Conservation (phyloP, 2,797 vertebrate genomes). For the Phoebastria nigripes region DNA sequence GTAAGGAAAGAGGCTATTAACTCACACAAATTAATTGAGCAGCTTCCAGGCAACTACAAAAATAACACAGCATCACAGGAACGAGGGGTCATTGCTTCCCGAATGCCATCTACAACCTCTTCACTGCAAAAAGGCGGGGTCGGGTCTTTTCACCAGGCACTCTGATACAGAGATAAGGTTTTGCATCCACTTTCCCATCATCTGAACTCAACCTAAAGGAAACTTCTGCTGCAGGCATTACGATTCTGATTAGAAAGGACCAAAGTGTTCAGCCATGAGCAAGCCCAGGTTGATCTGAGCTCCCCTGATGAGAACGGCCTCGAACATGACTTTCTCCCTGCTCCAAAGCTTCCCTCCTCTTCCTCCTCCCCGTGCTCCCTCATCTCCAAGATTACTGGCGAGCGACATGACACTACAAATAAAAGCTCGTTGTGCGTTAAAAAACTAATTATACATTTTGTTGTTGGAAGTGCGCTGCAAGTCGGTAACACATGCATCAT, state of each 20-base stretch:
- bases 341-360: not conserved
- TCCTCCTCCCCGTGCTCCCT: not conserved
- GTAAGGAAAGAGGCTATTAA: too few species aligned
- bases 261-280: not conserved
- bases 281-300: not conserved
- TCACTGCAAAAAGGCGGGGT: rapidly evolving
- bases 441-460: not conserved
- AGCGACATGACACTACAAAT: not conserved
- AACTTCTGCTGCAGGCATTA: not conserved
- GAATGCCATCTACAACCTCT: not conserved
- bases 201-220: not conserved
- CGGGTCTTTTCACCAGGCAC: not conserved
- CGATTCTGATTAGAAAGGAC: too few species aligned
- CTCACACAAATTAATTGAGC: not conserved
- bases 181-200: not conserved
- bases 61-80: not conserved
- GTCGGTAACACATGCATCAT: not conserved
- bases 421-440: not conserved
- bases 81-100: not conserved
- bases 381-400: not conserved
- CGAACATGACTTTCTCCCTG: rapidly evolving
- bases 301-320: not conserved
- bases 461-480: not conserved
- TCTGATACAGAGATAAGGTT: too few species aligned
- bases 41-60: not conserved